Conservation (phyloP, 1,140 invertebrate genomes). For the Leptoteleia sp. region DNA sequence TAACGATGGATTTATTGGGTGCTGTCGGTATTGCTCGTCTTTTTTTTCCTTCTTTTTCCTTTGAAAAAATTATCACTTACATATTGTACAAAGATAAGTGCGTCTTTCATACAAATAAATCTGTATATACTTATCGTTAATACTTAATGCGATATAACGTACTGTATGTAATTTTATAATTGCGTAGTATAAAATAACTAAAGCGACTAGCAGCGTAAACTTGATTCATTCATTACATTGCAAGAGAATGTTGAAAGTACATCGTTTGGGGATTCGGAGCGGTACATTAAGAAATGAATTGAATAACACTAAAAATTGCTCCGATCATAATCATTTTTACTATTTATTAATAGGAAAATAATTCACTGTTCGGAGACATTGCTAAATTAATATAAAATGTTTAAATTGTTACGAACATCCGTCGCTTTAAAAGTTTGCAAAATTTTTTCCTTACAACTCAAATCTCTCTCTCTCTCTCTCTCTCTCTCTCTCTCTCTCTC, state of each 20-base stretch:
- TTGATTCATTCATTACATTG: slow-evolving; percentile 31
- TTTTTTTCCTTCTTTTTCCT: neutral
- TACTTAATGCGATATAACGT: slow-evolving; percentile 49
- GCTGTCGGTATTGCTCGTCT: slow-evolving; percentile 1
- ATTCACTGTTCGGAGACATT: too few relatives aligned
- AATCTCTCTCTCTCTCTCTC: too few relatives aligned
- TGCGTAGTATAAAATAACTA: slow-evolving; percentile 61
- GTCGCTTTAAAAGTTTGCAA: slow-evolving; percentile 21
- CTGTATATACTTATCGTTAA: slow-evolving; percentile 41
- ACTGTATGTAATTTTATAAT: slow-evolving; percentile 32
- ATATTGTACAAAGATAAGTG: slow-evolving; percentile 42
- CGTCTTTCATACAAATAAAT: slow-evolving; percentile 1
- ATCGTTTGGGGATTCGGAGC: too few relatives aligned
- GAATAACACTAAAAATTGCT: too few relatives aligned
- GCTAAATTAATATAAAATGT: too few relatives aligned
- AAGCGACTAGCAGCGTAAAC: slow-evolving; percentile 25
- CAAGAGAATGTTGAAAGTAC: too few relatives aligned
- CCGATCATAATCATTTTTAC: too few relatives aligned
- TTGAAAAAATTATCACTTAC: neutral
- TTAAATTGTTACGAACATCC: too few relatives aligned
- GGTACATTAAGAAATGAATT: too few relatives aligned
- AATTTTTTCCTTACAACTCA: too few relatives aligned
- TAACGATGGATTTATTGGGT: neutral
- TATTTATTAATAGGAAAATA: too few relatives aligned
- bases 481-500: too few relatives aligned